Evolutionary conservation across 2,797 vertebrate genomes (phyloP), one percentile per base, ranked within the genome.

Genomic region (Hoplostethus mediterraneus): DNA sequence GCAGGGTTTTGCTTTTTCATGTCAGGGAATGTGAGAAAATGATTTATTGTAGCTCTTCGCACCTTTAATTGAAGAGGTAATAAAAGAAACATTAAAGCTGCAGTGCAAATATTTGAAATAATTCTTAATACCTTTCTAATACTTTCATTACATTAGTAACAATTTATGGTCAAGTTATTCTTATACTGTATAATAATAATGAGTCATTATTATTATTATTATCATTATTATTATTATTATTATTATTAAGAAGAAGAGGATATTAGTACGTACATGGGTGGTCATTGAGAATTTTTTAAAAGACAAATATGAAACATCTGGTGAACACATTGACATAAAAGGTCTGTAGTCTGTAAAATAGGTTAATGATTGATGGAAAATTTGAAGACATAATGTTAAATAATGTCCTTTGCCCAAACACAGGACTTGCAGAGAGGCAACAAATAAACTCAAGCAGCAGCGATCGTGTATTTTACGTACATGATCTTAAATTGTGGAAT

Each of bases 291-390:
- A 12, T 11, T 63, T 72, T 85, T 84, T 63, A 16, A 78, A 79
- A 83, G 47, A 71, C 28, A 76, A 78, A 85, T 80, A 88, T 76
- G 61, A 54, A 82, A 89, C 90, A 92, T 93, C 90, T 93, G 89
- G 77, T 63, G 78, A 90, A 87, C 81, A 90, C 79, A 81, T 93
- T 87, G 67, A 71, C 55, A 73, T 68, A 78, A 77, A 71, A 73
- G 74, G 77, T 81, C 57, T 72, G 73, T 49, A 82, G 62, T 87
- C 78, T 80, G 80, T 84, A 82, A 84, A 90, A 88, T 79, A 69
- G 74, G 66, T 82, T 85, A 82, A 90, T 77, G 80, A 86, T 77
- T 75, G 33, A 61, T 53, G 75, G 73, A 80, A 90, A 91, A 87
- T 63, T 45, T 64, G 49, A 73, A 75, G 60, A 71, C 62, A 60